Base-by-base conservation (phyloP, 2,797 vertebrate species). In the Sebastes cheni region DNA sequence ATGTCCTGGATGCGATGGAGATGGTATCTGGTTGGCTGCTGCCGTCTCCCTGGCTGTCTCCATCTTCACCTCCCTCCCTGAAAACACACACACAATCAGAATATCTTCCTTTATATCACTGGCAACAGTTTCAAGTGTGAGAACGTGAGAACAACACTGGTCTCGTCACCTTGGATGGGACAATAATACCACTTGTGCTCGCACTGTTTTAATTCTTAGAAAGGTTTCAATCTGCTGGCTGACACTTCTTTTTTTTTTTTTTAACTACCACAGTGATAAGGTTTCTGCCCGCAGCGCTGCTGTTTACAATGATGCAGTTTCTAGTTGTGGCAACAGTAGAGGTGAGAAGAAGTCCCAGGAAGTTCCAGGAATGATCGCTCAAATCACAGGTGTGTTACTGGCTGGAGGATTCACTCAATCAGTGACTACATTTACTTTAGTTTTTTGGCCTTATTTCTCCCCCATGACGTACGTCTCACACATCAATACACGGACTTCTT, bases 11-110 rank as follows among this genome's bases (percentile, higher is more conserved):
- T 20, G 98, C 98, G 46, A 99, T 98, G 87, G 98, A 99, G 93
- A 99, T 97, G 75, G 97, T 99, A 77, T 99, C 98, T 14, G 97
- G 98, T 74, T 99, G 98, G 93, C 98, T 99, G 95, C 97, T 98
- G 83, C 98, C 98, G 55, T 99, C 98, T 60, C 98, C 98, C 91
- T 99, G 98, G 84, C 98, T 99, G 95, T 99, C 98, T 68, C 92
- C 96, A 30, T 99, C 98, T 73, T 99, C 98, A 52, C 96, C 95
- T 79, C 96, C 96, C 79, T 99, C 98, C 94, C 98, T 99, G 92
- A 32, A 88, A 77, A 86, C 67, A 82, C 30, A 80, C 10, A 82
- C 29, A 42, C 8, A 27, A 11, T 29, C 74, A 77, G 6, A 56
- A 60, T 27, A 7, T 13, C 9, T 70, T 54, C 2, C 0, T 59